Base-by-base conservation (phyloP, 1,140 invertebrate genomes). In the Ganaspis sp. region DNA sequence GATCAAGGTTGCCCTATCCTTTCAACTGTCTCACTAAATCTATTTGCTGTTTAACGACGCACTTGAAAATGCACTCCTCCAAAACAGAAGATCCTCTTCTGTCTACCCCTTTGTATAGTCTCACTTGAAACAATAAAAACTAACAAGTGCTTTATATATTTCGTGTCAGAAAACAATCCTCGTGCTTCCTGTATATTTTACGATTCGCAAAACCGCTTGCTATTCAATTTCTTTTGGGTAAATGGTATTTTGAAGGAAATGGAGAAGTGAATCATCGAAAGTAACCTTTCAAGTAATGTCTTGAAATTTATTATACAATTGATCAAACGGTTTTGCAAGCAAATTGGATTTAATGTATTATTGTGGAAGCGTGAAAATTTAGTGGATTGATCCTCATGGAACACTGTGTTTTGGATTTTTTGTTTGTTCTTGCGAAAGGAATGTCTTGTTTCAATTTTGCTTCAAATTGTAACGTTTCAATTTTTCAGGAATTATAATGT, bases 1-100 rank as follows among this genome's bases (percentile, higher is more conserved):
- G 53, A 58, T 58, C 21, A 58, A 58, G 19, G 53, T 58, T 58
- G 19, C 21, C 53, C 53, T 58, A 23, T 23, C 53, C 21, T 58
- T 58, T 23, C 19, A 58, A 21, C 11, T 11, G 19, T 23, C 19
- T 17, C n/a, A 5, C 15, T 49, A 17, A 49, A 49, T 49, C 45
- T 49, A 49, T 49, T 15, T 17, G 17, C 17, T 45, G 12, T 49
- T 49, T 49, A 49, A 49, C 45, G 45, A 49, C n/a, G 45, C 17
- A 49, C 45, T 49, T 49, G n/a, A 49, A 49, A 49, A 49, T 49
- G 45, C n/a, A 17, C 8, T 17, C 15, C n/a, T 17, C 45, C 15
- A 49, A 49, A 49, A 6, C 45, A 49, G 1, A 49, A 49, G n/a
- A 49, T 49, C 17, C 45, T 45, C 42, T 45, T 45, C 3, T 4